Conservation (phyloP, 2,888 invertebrate genomes). For the Melolontha melolontha region DNA sequence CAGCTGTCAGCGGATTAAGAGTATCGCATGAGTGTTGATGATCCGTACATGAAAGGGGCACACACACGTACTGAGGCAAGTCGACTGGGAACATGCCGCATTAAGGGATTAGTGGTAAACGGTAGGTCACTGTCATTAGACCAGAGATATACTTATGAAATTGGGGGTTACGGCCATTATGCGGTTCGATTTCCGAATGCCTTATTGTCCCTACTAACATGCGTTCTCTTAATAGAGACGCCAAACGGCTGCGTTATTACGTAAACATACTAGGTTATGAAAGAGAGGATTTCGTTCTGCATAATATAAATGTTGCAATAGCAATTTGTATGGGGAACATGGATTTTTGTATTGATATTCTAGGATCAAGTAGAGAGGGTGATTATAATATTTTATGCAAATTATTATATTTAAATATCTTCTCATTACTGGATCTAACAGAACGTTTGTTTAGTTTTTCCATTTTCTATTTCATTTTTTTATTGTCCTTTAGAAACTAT, state of each 20-base stretch:
- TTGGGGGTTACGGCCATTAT: constrained; percentile 24
- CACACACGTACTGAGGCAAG: constrained; percentile 27
- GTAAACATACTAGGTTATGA: constrained; percentile 14
- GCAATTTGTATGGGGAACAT: too few species aligned
- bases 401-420: too few species aligned
- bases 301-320: too few species aligned
- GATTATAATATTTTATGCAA: too few species aligned
- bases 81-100: constrained; percentile 38
- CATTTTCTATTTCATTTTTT: too few species aligned
- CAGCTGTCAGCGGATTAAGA: constrained; percentile 37
- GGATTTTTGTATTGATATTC: too few species aligned
- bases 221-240: constrained; percentile 11
- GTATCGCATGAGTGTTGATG: constrained; percentile 39
- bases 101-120: constrained; percentile 41
- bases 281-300: neutral
- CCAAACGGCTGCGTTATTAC: constrained; percentile 21
- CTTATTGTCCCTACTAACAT: constrained; percentile 14
- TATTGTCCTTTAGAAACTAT: too few species aligned
- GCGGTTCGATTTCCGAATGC: constrained; percentile 23
- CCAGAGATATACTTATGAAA: constrained; percentile 20
- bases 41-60: constrained; percentile 13
- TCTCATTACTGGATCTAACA: too few species aligned
- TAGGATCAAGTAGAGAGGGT: too few species aligned
- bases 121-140: constrained; percentile 37
- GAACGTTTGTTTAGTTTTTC: too few species aligned